Evolutionary conservation across 2,888 invertebrate genomes (phyloP), one percentile per base, ranked within the genome.

Genomic region (Exephanes ischioxanthus): DNA sequence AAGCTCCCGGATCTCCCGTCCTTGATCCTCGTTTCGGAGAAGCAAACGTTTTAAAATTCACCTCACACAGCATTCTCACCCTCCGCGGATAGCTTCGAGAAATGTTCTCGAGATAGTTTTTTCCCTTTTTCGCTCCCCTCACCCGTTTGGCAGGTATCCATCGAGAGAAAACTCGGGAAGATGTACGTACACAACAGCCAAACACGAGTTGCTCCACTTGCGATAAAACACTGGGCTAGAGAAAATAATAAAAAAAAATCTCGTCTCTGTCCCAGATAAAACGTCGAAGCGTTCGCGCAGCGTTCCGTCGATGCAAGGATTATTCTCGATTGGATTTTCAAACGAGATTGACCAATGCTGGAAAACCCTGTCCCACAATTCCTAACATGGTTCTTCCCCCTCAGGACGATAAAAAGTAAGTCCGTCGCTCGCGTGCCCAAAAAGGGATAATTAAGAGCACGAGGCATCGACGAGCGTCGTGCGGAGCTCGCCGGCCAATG

Each of bases 1-100:
- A 14, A 80, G 77, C 77, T 80, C 63, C 55, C 51, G 77, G 68
- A 83, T 73, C 78, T 16, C 86, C 84, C 86, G 92, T 91, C 91
- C 91, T 91, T 91, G 91, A 91, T 91, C 88, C 87, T 87, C 89
- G 85, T 78, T 83, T 85, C 88, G 87, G 67, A 67, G n/a, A 66
- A 33, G 6, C 26, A 16, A 30, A 48, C 22, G 33, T 30, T 89
- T 89, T 89, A 87, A 86, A 87, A 90, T 89, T 89, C 88, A 86
- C 86, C 87, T 80, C 67, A 48, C 73, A 58, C 11, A 41, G 19
- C 41, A 55, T 16, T 37, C 48, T 70, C 68, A 75, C 68, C 58
- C 75, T 22, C 61, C 30, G 68, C 6, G 48, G n/a, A 81, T 75
- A 45, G 68, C n/a, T 37, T 19, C n/a, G 58, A n/a, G 61, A 58